Evolutionary conservation across 1,140 invertebrate species (phyloP).

Genomic region (Archegozetes longisetosus): DNA sequence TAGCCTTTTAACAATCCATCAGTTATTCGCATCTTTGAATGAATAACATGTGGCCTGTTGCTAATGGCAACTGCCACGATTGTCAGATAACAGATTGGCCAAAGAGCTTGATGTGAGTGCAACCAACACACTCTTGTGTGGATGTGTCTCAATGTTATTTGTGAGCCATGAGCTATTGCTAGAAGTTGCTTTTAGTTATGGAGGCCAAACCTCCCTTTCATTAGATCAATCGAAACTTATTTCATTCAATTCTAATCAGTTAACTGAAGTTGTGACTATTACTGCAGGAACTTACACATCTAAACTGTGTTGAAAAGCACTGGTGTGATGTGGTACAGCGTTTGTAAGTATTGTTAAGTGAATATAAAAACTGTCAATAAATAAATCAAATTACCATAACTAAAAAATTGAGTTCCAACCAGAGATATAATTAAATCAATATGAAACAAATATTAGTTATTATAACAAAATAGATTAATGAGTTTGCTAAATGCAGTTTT

Average conservation of each 20-base stretch:
- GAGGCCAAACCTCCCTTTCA: constrained; percentile 78
- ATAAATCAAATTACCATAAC: constrained; percentile 49
- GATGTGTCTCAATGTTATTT: constrained; percentile 76
- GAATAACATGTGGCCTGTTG: constrained; percentile 96
- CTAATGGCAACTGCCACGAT: constrained; percentile 87
- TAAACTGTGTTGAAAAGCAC: constrained; percentile 87
- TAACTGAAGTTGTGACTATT: too few relatives aligned
- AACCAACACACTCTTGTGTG: constrained; percentile 85
- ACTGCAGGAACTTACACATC: constrained; percentile 37
- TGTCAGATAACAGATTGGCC: constrained; percentile 74
- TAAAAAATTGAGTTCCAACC: constrained; percentile 4
- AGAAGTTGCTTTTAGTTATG: constrained; percentile 84
- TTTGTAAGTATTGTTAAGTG: constrained; percentile 68
- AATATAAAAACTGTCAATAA: constrained; percentile 67
- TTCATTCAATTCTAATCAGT: too few relatives aligned
- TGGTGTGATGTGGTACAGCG: constrained; percentile 87
- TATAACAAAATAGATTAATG: too few relatives aligned
- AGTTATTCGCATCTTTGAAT: constrained; percentile 95
- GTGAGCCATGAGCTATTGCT: constrained; percentile 80
- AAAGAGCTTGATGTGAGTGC: constrained; percentile 87
- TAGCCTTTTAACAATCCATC: constrained; percentile 92
- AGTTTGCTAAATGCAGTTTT: too few relatives aligned
- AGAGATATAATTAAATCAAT: too few relatives aligned
- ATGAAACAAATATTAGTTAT: too few relatives aligned
- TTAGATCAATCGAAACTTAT: too few relatives aligned